Conservation (phyloP, 2,113 vertebrate species). For the Eupsittula cactorum region DNA sequence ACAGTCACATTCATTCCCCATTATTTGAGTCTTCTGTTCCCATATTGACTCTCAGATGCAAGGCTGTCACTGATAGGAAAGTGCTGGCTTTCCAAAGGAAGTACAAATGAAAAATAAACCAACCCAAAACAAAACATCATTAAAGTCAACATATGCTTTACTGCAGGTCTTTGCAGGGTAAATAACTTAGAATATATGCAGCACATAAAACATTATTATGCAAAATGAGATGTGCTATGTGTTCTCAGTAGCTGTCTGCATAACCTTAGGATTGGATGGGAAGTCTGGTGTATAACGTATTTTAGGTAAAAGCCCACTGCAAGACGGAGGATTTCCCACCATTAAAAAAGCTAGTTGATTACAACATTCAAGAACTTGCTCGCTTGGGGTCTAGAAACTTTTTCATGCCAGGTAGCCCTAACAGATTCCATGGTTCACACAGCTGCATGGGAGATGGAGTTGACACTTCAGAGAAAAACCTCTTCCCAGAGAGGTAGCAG, state of each 20-base stretch:
- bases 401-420: background rate
- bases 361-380: background rate
- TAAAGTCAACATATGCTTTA: background rate
- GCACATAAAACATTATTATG: background rate
- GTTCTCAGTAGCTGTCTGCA: background rate
- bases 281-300: background rate
- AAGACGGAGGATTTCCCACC: background rate
- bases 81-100: background rate
- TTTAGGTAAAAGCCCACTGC: background rate
- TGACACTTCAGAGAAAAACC: background rate
- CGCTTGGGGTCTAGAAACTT: background rate
- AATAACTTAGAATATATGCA: background rate
- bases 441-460: background rate
- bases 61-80: background rate
- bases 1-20: constrained; percentile 1
- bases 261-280: background rate
- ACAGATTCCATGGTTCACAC: background rate
- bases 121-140: background rate
- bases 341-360: background rate
- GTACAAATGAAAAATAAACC: background rate
- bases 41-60: background rate
- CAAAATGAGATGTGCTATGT: background rate
- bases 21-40: background rate
- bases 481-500: background rate
- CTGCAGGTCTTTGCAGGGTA: background rate